Evolutionary conservation across 2,113 vertebrate species (phyloP).

Genomic region (Rana temporaria): DNA sequence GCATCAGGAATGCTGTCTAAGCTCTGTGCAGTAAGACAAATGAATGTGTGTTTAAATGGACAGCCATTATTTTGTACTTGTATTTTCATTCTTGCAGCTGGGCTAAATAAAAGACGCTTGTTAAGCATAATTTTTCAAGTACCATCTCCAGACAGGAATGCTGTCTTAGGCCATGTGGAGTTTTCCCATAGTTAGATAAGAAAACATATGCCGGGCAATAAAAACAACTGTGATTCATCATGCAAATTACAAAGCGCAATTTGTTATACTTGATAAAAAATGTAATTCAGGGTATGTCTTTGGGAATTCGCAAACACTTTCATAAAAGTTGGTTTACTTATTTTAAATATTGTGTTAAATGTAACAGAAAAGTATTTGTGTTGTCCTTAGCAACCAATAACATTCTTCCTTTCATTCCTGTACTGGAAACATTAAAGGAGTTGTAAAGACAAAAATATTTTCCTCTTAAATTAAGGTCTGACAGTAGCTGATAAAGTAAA

Average conservation of each 20-base stretch:
- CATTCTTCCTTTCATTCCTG: too few species aligned
- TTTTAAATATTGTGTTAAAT: too few species aligned
- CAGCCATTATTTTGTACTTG: neutral
- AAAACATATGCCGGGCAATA: constrained; percentile 15
- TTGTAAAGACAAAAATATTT: too few species aligned
- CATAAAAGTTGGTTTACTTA: too few species aligned
- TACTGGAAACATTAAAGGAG: too few species aligned
- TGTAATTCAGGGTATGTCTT: too few species aligned
- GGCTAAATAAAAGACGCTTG: constrained; percentile 23
- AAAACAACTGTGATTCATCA: neutral
- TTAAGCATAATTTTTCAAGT: constrained; percentile 32
- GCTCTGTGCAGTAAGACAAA: neutral
- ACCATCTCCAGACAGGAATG: neutral
- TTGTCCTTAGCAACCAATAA: too few species aligned
- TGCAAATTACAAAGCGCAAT: neutral
- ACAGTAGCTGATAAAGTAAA: too few species aligned
- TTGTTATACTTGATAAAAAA: neutral
- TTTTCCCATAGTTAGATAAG: neutral
- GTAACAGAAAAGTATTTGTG: too few species aligned
- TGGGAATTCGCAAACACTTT: too few species aligned
- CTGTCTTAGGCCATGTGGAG: constrained; percentile 4
- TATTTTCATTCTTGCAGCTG: constrained; percentile 19
- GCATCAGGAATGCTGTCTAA: neutral
- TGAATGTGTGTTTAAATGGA: neutral
- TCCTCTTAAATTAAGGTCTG: too few species aligned